Evolutionary conservation across 2,797 vertebrate genomes (phyloP).

Genomic region (Hipposideros larvatus): DNA sequence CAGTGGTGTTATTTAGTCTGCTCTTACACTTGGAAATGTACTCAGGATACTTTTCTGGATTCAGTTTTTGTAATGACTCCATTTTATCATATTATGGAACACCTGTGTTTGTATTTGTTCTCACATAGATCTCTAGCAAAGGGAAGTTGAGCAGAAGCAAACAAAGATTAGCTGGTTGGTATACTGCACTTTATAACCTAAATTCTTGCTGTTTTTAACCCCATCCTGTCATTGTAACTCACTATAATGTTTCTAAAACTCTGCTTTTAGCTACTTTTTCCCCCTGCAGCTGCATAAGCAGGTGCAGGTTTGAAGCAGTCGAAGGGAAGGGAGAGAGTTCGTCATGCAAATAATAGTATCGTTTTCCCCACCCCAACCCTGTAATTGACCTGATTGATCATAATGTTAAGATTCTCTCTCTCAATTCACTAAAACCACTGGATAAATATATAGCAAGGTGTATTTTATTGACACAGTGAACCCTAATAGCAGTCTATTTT

Average conservation of each 20-base stretch:
- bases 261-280: neutral
- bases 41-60: neutral
- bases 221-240: slow-evolving; percentile 34
- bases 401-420: slow-evolving; percentile 41
- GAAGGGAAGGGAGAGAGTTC: slow-evolving; percentile 34
- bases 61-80: neutral
- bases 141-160: neutral
- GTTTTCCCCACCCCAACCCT: slow-evolving; percentile 38
- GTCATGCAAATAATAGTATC: slow-evolving; percentile 69
- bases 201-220: slow-evolving; percentile 31
- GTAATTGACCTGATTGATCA: slow-evolving; percentile 65
- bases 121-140: neutral
- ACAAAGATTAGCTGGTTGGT: neutral
- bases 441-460: slow-evolving; percentile 13
- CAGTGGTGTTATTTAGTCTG: neutral
- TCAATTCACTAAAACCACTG: slow-evolving; percentile 41
- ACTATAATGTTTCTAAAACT: slow-evolving; percentile 19
- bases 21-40: neutral
- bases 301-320: slow-evolving; percentile 58
- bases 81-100: neutral
- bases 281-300: slow-evolving; percentile 63
- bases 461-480: slow-evolving; percentile 40
- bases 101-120: slow-evolving; percentile 32
- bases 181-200: neutral
- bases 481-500: slow-evolving; percentile 56